Base-by-base conservation (phyloP, 2,888 invertebrate genomes). In the Neoaliturus tenellus region DNA sequence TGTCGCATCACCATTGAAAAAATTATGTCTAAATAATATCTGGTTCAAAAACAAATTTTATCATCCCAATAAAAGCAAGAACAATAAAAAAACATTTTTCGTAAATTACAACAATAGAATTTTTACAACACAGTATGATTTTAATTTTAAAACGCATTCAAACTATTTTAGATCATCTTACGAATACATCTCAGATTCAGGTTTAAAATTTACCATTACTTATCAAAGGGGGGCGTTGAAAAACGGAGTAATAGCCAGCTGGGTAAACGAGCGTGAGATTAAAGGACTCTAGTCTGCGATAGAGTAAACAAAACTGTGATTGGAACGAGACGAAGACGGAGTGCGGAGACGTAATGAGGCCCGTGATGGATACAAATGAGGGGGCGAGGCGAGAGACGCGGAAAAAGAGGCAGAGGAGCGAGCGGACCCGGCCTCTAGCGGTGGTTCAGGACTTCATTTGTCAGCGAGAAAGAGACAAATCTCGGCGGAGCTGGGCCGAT, bases 291-390 rank as follows among this genome's bases (percentile, higher is more conserved):
- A 39, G 33, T 8, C 31, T 3, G 41, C 75, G 75, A 75, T 48
- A 17, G 75, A 75, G 75, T 75, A 75, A 75, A 75, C 75, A 75
- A 75, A 75, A 75, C 75, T 75, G 75, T 75, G 75, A 75, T 75
- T 75, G 75, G 75, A 25, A 75, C 20, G 75, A 75, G 75, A 75
- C 75, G 75, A 75, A 75, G 75, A 75, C 75, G 75, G 35, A 75
- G 75, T 62, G 58, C 23, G 35, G 28, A 23, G 62, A 35, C 33
- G 62, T 58, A 81, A 62, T 62, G 81, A 62, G 81, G 31, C 39
- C 71, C 67, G 78, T 58, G 73, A 80, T 69, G 80, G 81, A 58
- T 58, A 82, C 81, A 75, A 78, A 81, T 73, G 83, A 67, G 85
- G 48, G 83, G 69, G 62, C 39, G 39, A 39, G 62, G 62, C 55